Evolutionary conservation across 2,797 vertebrate species (phyloP), one percentile per base, ranked within the genome.

Genomic region (Carcharodon carcharias): DNA sequence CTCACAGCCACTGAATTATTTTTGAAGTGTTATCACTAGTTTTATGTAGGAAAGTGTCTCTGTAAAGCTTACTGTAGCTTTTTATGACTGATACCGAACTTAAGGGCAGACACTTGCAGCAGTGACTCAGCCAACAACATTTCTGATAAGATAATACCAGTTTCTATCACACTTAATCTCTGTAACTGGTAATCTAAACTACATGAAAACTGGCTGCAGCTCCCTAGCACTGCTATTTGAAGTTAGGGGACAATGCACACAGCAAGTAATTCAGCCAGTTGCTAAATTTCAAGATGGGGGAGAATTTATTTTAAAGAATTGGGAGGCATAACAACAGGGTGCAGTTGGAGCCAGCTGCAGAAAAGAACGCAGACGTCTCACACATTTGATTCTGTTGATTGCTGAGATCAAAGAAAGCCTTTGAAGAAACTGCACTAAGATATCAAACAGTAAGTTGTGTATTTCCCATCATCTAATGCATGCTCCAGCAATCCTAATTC

Each of bases 381-480:
- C 45, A 93, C 40, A 67, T 93, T 23, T 93, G n/a, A 65, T 93
- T 40, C 40, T 65, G 50, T 28, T 67, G 61, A 93, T 45, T 93
- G n/a, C n/a, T 93, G 63, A 67, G 61, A 93, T 67, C 63, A 93
- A 93, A 93, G 91, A 67, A 93, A 67, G 8, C 8, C 91, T 40
- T 93, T 93, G 61, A 93, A 67, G 91, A 93, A 67, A 67, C n/a
- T 45, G n/a, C 21, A 67, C 21, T 40, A 67, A 65, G 16, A 67
- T 67, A 93, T 93, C 91, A 93, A 65, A 93, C 91, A 93, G 91
- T 54, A 93, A 93, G 91, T 93, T 93, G 21, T 67, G 45, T 45
- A 93, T 93, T 67, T 45, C 21, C 63, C 40, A 63, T n/a, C n/a
- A 6, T 63, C 35, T 63, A 35, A 21, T 63, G 58, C 28, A 18